A percentile compares a stretch with the other conserved stretches of the same genome.
phyloP scores from a whole-genome alignment of 2,888 invertebrate species.

The Apamea epomidion region DNA sequence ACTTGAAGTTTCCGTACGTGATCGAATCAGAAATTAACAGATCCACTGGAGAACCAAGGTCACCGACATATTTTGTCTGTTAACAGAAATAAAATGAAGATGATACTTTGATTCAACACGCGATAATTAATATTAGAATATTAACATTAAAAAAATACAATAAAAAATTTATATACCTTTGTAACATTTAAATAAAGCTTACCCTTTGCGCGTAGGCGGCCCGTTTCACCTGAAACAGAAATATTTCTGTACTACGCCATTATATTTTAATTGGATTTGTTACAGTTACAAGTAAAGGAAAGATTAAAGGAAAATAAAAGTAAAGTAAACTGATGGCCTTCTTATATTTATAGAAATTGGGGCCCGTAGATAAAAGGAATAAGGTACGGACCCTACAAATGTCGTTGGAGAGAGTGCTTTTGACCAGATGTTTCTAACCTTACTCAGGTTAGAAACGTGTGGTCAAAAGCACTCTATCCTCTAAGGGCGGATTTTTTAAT shows the following conservation, averaged over 20 bases:
- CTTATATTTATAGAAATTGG: neutral
- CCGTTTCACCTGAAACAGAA: constrained; percentile 49
- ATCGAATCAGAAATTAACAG: too few relatives aligned
- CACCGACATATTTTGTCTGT: too few relatives aligned
- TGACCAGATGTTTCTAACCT: too few relatives aligned
- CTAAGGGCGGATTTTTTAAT: neutral
- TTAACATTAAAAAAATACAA: neutral
- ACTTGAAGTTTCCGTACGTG: neutral
- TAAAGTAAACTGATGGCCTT: constrained; percentile 6
- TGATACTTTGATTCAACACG: neutral
- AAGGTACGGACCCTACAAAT: neutral
- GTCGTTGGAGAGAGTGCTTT: neutral
- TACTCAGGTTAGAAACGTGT: too few relatives aligned
- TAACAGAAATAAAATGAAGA: neutral
- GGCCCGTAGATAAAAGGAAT: neutral
- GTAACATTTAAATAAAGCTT: neutral
- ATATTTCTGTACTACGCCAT: constrained; percentile 8
- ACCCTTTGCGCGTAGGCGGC: constrained; percentile 46
- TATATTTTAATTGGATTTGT: constrained; percentile 40
- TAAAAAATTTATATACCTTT: neutral
- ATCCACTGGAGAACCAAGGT: too few relatives aligned
- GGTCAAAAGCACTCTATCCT: neutral
- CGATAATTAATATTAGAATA: neutral
- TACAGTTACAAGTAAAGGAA: constrained; percentile 2
- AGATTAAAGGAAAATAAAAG: constrained; percentile 12